phyloP scores from a whole-genome alignment of 1,140 invertebrate species.

The Matsumurasca onukii region DNA sequence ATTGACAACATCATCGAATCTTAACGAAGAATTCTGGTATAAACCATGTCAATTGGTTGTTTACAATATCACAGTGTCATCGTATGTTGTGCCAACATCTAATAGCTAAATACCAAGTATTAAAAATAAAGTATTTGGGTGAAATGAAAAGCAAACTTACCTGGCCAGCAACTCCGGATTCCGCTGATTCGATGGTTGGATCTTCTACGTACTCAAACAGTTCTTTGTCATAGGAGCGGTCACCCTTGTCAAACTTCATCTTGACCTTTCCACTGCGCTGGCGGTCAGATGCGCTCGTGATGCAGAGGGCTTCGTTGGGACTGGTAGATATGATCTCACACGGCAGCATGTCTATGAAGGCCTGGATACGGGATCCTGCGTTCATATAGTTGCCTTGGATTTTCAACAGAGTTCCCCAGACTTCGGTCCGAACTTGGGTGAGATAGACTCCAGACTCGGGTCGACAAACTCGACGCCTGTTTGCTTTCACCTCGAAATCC shows the following conservation, averaged over 20 bases:
- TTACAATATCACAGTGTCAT: too few species aligned
- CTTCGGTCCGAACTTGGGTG: constrained; percentile 85
- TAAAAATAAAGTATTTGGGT: background rate
- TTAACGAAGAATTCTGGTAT: too few species aligned
- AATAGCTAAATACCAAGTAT: too few species aligned
- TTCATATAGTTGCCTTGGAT: constrained; percentile 93
- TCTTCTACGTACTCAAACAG: constrained; percentile 88
- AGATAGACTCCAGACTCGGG: constrained; percentile 79
- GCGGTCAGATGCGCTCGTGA: constrained; percentile 69
- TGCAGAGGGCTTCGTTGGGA: constrained; percentile 76
- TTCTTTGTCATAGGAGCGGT: constrained; percentile 69
- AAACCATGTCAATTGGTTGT: too few species aligned
- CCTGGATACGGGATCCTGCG: constrained; percentile 88
- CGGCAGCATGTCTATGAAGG: constrained; percentile 83
- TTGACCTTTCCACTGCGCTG: constrained; percentile 65
- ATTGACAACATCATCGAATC: too few species aligned
- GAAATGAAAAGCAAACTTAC: constrained; percentile 33
- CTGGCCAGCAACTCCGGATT: constrained; percentile 65
- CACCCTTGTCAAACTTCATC: constrained; percentile 86
- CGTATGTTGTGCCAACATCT: too few species aligned
- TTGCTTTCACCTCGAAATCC: constrained; percentile 86
- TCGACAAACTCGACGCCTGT: constrained; percentile 81
- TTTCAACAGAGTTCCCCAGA: constrained; percentile 90
- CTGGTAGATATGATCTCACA: constrained; percentile 76
- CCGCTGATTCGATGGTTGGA: constrained; percentile 80